Percentiles rank a stretch among this genome's conserved stretches.
These are phyloP conservation scores for Peromyscus leucopus DNA, from an alignment of 2,113 vertebrate genomes.

Conservation along the genomic window DNA sequence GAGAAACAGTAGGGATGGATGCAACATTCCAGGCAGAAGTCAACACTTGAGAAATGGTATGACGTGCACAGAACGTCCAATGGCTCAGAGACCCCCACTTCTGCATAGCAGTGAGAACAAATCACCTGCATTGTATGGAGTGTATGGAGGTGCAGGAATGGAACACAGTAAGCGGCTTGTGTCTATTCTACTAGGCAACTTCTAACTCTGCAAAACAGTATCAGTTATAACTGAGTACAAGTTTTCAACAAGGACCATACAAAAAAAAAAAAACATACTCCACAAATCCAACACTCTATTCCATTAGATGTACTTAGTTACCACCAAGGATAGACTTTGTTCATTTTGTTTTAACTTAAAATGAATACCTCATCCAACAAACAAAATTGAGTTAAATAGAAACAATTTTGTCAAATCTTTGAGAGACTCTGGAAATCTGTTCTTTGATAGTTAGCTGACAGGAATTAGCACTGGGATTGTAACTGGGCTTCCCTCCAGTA, in stretches of 20 bases:
- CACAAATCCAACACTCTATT: background rate
- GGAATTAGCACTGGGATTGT: slow-evolving; percentile 52
- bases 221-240: background rate
- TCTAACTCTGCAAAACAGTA: background rate
- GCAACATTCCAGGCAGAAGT: background rate
- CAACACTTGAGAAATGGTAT: background rate
- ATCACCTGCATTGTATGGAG: background rate
- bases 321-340: background rate
- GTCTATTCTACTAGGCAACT: background rate
- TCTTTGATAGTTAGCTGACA: slow-evolving; percentile 34
- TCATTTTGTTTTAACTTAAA: slow-evolving; percentile 37
- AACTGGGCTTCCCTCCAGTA: slow-evolving; percentile 36
- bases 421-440: slow-evolving; percentile 40
- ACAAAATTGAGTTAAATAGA: slow-evolving; percentile 32
- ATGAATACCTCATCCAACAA: background rate
- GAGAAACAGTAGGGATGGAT: background rate
- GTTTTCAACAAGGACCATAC: background rate
- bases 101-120: background rate
- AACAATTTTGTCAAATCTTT: slow-evolving; percentile 9
- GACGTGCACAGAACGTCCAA: accelerated
- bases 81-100: accelerated
- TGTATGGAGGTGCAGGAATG: background rate
- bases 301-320: background rate
- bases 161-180: background rate
- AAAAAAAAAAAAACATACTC: slow-evolving; percentile 36